Evolutionary conservation across 1,140 invertebrate genomes (phyloP).

Genomic region (Anoplophora glabripennis): DNA sequence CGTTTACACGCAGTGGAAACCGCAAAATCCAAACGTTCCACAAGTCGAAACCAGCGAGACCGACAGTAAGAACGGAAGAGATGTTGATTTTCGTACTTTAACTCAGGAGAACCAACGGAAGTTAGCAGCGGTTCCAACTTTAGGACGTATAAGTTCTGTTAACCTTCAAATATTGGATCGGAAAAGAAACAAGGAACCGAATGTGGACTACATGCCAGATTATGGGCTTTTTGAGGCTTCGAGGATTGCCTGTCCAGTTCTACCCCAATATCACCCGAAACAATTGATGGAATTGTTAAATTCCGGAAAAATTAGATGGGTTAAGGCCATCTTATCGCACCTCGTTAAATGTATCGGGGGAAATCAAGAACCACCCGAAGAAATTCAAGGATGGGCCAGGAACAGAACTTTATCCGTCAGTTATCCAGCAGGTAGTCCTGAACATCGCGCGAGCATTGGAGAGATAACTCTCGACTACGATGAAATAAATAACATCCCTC

Average conservation of each 20-base stretch:
- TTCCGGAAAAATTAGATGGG: slow-evolving; percentile 95
- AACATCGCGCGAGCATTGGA: slow-evolving; percentile 48
- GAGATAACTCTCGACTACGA: slow-evolving; percentile 86
- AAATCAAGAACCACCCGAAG: slow-evolving; percentile 50
- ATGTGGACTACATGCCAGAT: slow-evolving; percentile 81
- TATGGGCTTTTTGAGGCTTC: slow-evolving; percentile 95
- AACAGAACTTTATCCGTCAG: slow-evolving; percentile 86
- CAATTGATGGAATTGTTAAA: slow-evolving; percentile 98
- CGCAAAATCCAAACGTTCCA: slow-evolving; percentile 53
- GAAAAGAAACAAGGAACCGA: slow-evolving; percentile 61
- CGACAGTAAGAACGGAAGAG: slow-evolving; percentile 55
- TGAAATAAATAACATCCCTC: slow-evolving; percentile 94
- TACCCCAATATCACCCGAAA: slow-evolving; percentile 99
- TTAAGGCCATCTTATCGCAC: slow-evolving; percentile 96
- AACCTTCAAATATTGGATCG: slow-evolving; percentile 75
- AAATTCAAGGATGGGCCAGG: slow-evolving; percentile 70
- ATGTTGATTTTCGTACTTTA: slow-evolving; percentile 73
- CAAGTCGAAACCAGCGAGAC: slow-evolving; percentile 25
- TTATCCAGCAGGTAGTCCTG: slow-evolving; percentile 63
- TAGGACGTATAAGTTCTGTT: slow-evolving; percentile 77
- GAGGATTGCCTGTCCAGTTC: slow-evolving; percentile 92
- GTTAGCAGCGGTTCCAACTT: slow-evolving; percentile 72
- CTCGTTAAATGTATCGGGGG: slow-evolving; percentile 82
- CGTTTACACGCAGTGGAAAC: slow-evolving; percentile 97
- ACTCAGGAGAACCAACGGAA: slow-evolving; percentile 72